Base-by-base conservation (phyloP, 1,140 invertebrate genomes). In the Sogatella furcifera region DNA sequence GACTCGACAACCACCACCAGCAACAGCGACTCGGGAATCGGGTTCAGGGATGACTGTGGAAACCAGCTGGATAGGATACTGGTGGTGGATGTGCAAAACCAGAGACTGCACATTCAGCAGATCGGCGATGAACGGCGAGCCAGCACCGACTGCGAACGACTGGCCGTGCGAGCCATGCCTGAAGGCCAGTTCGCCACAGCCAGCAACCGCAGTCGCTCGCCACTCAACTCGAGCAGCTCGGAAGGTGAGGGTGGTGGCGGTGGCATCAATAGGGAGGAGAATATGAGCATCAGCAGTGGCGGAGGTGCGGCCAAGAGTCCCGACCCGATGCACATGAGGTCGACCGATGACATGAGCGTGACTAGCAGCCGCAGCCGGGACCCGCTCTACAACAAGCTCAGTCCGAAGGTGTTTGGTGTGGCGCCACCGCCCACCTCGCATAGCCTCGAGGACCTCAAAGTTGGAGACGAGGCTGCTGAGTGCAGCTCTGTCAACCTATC, bases 11-110 rank as follows among this genome's bases (percentile, higher is more conserved):
- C 89, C 14, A 91, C 86, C 0, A 90, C 87, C 15, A 94, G 90
- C 64, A 97, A 96, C 70, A 94, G 90, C 66, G 94, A 97, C 73
- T 96, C 92, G 15, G 93, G 93, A 0, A 93, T 96, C 58, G 92
- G 93, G 0, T 94, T 94, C 68, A 83, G 89, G 63, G 91, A 93
- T 68, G 90, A 96, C 63, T 86, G 84, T 69, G 81, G 84, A 42
- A 86, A 87, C 68, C 83, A 90, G 59, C 86, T 85, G 1, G 89
- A 92, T 74, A 76, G 86, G 54, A 92, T 93, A 64, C 77, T 88
- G 49, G 81, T 91, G 0, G 86, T 89, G 0, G 89, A 93, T 69
- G 87, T 89, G 69, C 82, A 85, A 43, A 72, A 74, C 60, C 71
- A 75, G 63, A 65, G 71, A 28, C 66, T 72, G 57, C 68, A 74